Conservation (phyloP, 2,113 vertebrate genomes). For the Ciconia maguari region DNA sequence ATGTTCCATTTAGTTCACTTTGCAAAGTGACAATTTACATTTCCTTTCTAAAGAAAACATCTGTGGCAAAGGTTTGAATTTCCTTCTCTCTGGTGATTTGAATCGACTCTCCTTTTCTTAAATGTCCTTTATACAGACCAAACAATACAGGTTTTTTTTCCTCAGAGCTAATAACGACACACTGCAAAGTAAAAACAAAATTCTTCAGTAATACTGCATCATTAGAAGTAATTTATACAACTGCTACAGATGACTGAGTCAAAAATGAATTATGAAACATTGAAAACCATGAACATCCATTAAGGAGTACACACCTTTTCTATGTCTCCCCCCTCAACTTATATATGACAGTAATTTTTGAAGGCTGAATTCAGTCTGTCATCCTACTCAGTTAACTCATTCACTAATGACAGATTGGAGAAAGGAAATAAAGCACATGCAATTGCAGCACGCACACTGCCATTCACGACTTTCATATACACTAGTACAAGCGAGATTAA, state of each 20-base stretch:
- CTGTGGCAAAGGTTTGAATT: slow-evolving; percentile 38
- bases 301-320: neutral
- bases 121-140: neutral
- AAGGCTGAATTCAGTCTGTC: neutral
- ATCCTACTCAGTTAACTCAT: neutral
- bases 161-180: slow-evolving; percentile 19
- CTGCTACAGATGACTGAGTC: neutral
- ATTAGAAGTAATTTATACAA: slow-evolving; percentile 27
- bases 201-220: neutral
- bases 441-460: rapidly evolving
- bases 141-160: neutral
- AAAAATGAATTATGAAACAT: neutral
- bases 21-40: neutral
- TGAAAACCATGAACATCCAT: neutral
- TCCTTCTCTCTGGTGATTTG: neutral
- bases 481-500: rapidly evolving
- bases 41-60: slow-evolving; percentile 21
- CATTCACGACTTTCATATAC: neutral
- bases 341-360: neutral
- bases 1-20: slow-evolving; percentile 45
- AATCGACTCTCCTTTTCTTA: slow-evolving; percentile 4
- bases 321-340: neutral
- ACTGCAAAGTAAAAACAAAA: neutral
- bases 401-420: neutral
- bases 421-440: rapidly evolving